Evolutionary conservation across 2,888 invertebrate genomes (phyloP).

Genomic region (Cosmia trapezina): DNA sequence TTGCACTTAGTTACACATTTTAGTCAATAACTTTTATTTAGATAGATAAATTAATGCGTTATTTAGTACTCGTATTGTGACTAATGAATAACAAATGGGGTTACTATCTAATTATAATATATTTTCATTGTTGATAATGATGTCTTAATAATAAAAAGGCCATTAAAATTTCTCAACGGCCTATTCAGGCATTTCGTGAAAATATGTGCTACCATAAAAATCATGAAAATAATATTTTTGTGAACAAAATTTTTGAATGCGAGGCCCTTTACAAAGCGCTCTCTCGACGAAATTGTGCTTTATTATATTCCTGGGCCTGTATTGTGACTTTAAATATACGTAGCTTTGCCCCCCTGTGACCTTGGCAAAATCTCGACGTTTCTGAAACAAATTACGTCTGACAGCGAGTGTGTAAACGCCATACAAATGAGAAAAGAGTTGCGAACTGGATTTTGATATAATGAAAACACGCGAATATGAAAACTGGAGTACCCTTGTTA

Average conservation of each 20-base stretch:
- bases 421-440: conserved; percentile 21
- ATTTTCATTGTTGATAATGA: conserved; percentile 60
- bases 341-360: conserved; percentile 15
- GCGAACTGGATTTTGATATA: conserved; percentile 8
- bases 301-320: conserved; percentile 54
- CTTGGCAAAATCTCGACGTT: conserved; percentile 9
- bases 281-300: conserved; percentile 53
- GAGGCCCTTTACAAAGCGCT: conserved; percentile 57
- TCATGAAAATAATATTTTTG: conserved; percentile 61
- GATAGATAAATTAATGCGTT: conserved; percentile 4
- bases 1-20: too few species aligned
- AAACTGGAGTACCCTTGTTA: conserved; percentile 23
- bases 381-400: conserved; percentile 5
- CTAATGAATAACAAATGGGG: conserved; percentile 55
- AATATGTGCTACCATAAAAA: conserved; percentile 60
- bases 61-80: conserved; percentile 34
- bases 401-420: conserved; percentile 9
- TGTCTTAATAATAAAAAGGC: conserved; percentile 60
- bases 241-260: conserved; percentile 56
- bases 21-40: too few species aligned
- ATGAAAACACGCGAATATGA: conserved; percentile 21
- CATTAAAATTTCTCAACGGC: conserved; percentile 63
- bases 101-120: conserved; percentile 52
- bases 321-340: conserved; percentile 70
- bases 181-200: conserved; percentile 55